Evolutionary conservation across 2,113 vertebrate genomes (phyloP).

Genomic region (Jaculus jaculus): DNA sequence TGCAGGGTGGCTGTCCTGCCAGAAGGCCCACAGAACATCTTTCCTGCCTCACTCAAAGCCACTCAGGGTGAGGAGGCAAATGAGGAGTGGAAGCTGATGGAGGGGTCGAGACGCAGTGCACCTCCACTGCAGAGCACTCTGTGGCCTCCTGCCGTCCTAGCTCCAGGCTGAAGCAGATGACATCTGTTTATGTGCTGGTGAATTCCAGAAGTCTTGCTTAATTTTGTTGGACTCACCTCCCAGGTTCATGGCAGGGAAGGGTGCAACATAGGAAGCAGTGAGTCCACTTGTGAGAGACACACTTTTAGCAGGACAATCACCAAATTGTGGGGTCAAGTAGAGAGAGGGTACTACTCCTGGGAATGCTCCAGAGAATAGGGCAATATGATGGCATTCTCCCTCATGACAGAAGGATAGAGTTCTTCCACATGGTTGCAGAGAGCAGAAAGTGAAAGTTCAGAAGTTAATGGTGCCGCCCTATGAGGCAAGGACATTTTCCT

Average conservation of each 20-base stretch:
- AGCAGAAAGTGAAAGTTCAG: not conserved
- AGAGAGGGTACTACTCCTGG: not conserved
- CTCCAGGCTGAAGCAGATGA: not conserved
- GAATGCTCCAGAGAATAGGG: not conserved
- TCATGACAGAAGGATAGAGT: not conserved
- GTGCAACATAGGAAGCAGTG: not conserved
- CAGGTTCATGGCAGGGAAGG: not conserved
- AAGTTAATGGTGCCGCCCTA: not conserved
- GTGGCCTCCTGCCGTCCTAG: not conserved
- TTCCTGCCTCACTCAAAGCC: not conserved
- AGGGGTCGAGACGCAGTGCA: not conserved
- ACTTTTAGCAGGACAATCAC: not conserved
- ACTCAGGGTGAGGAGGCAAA: not conserved
- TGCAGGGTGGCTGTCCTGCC: not conserved
- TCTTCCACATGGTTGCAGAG: not conserved
- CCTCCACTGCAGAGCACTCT: rapidly evolving
- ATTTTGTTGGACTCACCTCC: not conserved
- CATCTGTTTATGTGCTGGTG: not conserved
- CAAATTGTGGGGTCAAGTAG: not conserved
- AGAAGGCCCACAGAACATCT: not conserved
- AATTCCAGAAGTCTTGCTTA: constrained; percentile 49
- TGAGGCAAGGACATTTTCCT: not conserved
- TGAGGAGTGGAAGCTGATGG: not conserved
- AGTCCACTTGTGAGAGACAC: not conserved
- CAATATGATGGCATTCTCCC: not conserved